Conservation (phyloP, 1,140 invertebrate species). For the Drosophila pallidifrons region DNA sequence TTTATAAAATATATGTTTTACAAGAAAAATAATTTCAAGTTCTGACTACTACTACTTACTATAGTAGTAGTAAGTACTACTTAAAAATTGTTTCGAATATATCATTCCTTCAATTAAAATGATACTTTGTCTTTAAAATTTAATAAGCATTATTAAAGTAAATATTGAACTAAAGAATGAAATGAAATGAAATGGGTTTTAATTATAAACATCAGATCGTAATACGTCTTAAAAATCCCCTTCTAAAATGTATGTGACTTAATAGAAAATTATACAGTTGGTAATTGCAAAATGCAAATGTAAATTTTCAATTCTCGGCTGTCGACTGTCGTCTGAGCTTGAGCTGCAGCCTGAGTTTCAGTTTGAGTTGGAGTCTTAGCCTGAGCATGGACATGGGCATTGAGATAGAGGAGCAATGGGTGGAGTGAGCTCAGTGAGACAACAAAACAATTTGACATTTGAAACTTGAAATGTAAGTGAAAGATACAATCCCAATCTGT, state of each 20-base stretch:
- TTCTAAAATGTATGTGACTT: not conserved
- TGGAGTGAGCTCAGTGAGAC: slow-evolving; percentile 28
- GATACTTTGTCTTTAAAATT: no score
- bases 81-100: no score
- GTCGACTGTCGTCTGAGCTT: slow-evolving; percentile 5
- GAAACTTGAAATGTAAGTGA: slow-evolving; percentile 81
- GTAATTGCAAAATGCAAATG: slow-evolving; percentile 57
- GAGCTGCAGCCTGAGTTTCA: not conserved
- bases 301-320: slow-evolving; percentile 34
- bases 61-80: no score
- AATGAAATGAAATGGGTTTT: not conserved
- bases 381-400: not conserved
- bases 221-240: slow-evolving; percentile 4
- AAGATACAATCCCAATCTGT: slow-evolving; percentile 83
- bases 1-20: no score
- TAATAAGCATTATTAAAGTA: not conserved
- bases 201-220: not conserved
- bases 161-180: not conserved
- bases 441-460: slow-evolving; percentile 73
- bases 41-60: no score
- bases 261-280: slow-evolving; percentile 44
- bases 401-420: slow-evolving; percentile 22
- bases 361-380: slow-evolving; percentile 4
- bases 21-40: no score
- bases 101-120: no score